Conservation (phyloP, 30 jellyfish, hydroid and myxozoan species). For the Nemopilema nomurai region DNA sequence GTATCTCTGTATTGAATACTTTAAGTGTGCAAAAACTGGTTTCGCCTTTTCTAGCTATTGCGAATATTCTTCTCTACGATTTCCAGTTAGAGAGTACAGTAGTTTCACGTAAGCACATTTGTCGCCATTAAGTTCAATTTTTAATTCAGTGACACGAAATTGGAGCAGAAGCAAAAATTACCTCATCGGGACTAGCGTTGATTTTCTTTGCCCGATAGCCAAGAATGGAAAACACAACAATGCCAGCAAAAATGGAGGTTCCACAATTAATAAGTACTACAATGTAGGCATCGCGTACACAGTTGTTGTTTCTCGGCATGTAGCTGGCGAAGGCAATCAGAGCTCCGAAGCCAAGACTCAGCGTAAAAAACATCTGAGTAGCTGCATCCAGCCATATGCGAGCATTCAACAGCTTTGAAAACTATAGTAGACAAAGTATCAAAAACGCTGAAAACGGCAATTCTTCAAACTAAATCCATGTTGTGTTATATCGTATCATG, state of each 20-base stretch:
- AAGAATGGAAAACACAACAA: constrained; percentile 93
- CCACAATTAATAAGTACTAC: constrained; percentile 95
- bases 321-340: constrained; percentile 92
- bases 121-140: background rate
- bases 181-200: constrained; percentile 61
- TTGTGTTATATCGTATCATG: constrained; percentile 26
- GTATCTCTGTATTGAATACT: too few relatives aligned
- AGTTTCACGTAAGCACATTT: too few relatives aligned
- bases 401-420: constrained; percentile 62
- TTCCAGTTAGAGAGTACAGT: too few relatives aligned
- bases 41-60: too few relatives aligned
- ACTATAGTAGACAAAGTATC: constrained; percentile 64
- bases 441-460: too few relatives aligned
- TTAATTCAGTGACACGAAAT: background rate
- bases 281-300: constrained; percentile 90
- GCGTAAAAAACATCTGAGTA: constrained; percentile 93
- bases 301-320: constrained; percentile 91
- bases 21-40: too few relatives aligned
- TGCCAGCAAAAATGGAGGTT: constrained; percentile 93
- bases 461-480: background rate
- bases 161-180: background rate
- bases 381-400: constrained; percentile 99
- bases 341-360: constrained; percentile 96
- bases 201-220: constrained; percentile 81
- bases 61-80: too few relatives aligned